Conservation (phyloP, 2,797 vertebrate species). For the Sebastes jordani region DNA sequence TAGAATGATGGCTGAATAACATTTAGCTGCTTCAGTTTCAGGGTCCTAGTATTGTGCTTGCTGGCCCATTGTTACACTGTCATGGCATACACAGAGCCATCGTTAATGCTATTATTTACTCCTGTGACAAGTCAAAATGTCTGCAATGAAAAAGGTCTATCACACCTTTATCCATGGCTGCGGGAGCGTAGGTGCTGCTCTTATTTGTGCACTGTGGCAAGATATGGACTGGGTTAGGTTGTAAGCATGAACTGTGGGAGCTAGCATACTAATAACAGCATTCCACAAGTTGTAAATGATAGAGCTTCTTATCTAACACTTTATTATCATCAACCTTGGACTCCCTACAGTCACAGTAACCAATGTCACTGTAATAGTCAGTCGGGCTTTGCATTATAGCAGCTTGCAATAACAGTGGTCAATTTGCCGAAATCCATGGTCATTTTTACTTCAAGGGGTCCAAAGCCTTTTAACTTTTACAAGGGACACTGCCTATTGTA, state of each 20-base stretch:
- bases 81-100: background rate
- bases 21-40: background rate
- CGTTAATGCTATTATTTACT: background rate
- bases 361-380: background rate
- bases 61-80: background rate
- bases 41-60: background rate
- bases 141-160: background rate
- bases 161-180: background rate
- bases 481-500: too few relatives aligned
- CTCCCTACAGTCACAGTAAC: background rate
- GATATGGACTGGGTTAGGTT: background rate
- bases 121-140: background rate
- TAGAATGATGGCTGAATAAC: background rate
- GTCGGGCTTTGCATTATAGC: background rate
- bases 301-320: background rate
- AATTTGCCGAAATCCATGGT: background rate
- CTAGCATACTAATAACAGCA: background rate
- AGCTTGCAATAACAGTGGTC: background rate
- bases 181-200: background rate
- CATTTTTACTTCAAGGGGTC: too few relatives aligned
- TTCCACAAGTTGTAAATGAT: background rate
- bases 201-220: background rate
- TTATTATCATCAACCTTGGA: background rate
- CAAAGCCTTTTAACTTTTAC: too few relatives aligned
- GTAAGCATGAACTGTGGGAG: background rate